These are phyloP conservation scores for Hydrozoanthus tunicans DNA, from an alignment of 64 coral and sea anemone genomes.

Conservation along the genomic window DNA sequence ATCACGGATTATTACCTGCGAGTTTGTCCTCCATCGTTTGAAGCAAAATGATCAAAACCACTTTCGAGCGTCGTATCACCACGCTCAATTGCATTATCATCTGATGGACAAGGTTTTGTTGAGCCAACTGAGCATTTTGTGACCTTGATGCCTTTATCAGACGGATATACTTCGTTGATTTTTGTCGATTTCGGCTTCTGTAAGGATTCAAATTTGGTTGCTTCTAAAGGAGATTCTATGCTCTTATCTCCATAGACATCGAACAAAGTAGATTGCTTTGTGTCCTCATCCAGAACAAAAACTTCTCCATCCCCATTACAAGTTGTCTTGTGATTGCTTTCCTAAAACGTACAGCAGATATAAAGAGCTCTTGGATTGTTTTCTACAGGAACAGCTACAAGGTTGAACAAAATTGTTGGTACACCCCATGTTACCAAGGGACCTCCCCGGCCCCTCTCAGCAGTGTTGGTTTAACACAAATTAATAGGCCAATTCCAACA, in stretches of 20 bases:
- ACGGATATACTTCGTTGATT: not conserved
- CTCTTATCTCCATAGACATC: not conserved
- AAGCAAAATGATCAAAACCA: no score
- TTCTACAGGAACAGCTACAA: not conserved
- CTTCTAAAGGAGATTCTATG: not conserved
- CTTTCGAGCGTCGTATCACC: no score
- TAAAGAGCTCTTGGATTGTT: not conserved
- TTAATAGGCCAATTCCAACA: no score
- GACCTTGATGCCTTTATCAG: not conserved
- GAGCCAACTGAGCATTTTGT: not conserved
- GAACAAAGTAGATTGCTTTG: not conserved
- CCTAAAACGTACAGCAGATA: no score
- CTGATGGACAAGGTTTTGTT: no score
- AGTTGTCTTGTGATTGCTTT: not conserved
- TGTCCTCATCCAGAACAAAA: not conserved
- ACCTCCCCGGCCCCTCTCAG: no score
- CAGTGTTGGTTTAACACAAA: no score
- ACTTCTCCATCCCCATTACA: not conserved
- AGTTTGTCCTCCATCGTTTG: no score
- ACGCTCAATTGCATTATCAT: no score
- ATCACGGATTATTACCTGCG: no score
- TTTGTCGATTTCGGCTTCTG: not conserved
- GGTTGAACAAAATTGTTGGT: no score
- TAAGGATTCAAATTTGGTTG: not conserved
- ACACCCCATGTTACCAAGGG: no score